Evolutionary conservation across 2,888 invertebrate genomes (phyloP).

Genomic region (Sphinx pinastri): DNA sequence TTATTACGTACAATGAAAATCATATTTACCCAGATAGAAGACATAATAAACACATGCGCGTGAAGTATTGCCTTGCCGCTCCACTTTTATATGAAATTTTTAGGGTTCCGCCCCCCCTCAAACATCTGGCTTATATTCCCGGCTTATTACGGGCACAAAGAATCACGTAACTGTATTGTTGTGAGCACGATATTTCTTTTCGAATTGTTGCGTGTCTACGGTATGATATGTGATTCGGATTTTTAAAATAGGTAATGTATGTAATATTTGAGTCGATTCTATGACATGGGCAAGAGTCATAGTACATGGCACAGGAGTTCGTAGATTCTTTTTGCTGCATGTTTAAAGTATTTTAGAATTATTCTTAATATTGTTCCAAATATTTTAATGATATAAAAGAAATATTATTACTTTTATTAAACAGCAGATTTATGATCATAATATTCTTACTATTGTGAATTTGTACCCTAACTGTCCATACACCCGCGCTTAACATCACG

Average conservation of each 20-base stretch:
- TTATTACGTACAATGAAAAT: constrained; percentile 77
- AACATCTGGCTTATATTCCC: constrained; percentile 62
- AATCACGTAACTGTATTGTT: constrained; percentile 48
- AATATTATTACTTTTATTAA: too few relatives aligned
- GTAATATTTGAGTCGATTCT: too few relatives aligned
- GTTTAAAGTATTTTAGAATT: too few relatives aligned
- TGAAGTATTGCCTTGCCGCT: constrained; percentile 56
- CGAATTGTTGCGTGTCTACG: constrained; percentile 3
- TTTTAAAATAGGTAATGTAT: neutral
- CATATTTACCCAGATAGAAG: constrained; percentile 72
- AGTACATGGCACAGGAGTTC: too few relatives aligned
- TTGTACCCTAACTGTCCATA: too few relatives aligned
- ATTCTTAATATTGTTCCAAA: too few relatives aligned
- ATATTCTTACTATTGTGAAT: too few relatives aligned
- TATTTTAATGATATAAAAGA: too few relatives aligned
- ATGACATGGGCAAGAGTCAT: too few relatives aligned
- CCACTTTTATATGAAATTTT: constrained; percentile 54
- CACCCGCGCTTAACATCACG: neutral
- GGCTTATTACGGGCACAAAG: constrained; percentile 75
- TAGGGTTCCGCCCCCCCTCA: constrained; percentile 41
- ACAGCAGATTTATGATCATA: too few relatives aligned
- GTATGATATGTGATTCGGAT: neutral
- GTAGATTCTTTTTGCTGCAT: too few relatives aligned
- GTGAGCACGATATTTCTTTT: constrained; percentile 28
- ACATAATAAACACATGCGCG: constrained; percentile 73